Evolutionary conservation across 2,888 invertebrate species (phyloP).

Genomic region (Incurvaria masculella): DNA sequence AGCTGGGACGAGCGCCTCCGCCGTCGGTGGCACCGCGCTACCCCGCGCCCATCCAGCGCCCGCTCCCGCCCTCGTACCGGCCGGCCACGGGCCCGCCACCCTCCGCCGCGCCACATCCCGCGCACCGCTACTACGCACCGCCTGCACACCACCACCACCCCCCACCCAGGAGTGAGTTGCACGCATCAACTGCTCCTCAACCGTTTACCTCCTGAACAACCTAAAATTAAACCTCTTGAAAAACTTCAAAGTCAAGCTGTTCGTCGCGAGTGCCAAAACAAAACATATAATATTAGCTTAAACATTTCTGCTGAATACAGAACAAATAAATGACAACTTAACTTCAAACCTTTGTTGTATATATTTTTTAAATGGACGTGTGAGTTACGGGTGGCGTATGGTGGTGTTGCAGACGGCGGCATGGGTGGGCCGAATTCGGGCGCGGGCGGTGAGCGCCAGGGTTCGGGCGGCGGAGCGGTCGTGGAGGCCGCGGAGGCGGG

Average conservation of each 20-base stretch:
- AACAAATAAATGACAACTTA: too few species aligned
- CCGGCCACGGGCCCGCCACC: constrained; percentile 15
- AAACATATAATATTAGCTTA: too few species aligned
- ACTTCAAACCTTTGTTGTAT: neutral
- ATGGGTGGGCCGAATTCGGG: constrained; percentile 26
- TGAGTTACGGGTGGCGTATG: too few species aligned
- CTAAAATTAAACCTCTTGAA: too few species aligned
- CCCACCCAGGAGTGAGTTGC: constrained; percentile 32
- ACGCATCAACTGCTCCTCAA: too few species aligned
- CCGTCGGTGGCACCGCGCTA: constrained; percentile 37
- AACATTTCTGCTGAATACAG: too few species aligned
- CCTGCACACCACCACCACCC: constrained; percentile 44
- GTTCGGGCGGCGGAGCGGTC: constrained; percentile 23
- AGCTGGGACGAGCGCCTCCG: constrained; percentile 11
- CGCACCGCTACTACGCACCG: constrained; percentile 20
- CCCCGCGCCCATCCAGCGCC: constrained; percentile 57
- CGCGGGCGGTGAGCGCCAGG: constrained; percentile 30
- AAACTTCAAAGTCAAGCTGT: too few species aligned
- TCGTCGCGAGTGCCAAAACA: too few species aligned
- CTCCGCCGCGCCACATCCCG: constrained; percentile 35
- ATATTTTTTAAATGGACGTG: too few species aligned
- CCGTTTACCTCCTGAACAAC: too few species aligned
- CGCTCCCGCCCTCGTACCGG: constrained; percentile 41
- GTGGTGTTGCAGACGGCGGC: constrained; percentile 8
- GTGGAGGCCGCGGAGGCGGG: constrained; percentile 2